Evolutionary conservation across 2,113 vertebrate genomes (phyloP), one percentile per base, ranked within the genome.

Genomic region (Actenoides hombroni): DNA sequence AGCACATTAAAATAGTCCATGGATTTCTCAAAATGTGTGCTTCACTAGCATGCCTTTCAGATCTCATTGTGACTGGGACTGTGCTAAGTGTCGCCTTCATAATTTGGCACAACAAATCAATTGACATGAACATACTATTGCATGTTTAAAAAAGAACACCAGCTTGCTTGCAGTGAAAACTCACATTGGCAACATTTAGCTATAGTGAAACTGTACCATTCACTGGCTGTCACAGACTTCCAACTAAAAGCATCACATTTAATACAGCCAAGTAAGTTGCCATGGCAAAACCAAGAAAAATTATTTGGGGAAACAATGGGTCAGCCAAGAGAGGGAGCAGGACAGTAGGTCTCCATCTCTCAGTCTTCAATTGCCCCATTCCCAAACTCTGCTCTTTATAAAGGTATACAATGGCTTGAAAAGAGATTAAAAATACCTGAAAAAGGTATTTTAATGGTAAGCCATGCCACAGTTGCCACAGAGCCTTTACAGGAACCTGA

Each of bases 121-220:
- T 92, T 88, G 23, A 88, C 35, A 29, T 53, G 88, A 88, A 86
- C 79, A 74, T 53, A 69, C 40, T 28, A 19, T 51, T 68, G 82
- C 44, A 84, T 78, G 61, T 79, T 90, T 86, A 68, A 87, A 89
- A 86, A 86, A 65, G 80, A 92, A 78, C 42, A 39, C 65, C 85
- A 65, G 83, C 48, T 92, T 92, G 85, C 59, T n/a, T 48, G 68
- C 49, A 74, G n/a, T 56, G 44, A 90, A 96, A 93, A 59, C 80
- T 86, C 65, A 70, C 49, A 16, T 4, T 70, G 69, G 74, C 88
- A 78, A 28, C 51, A 37, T 48, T 78, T 31, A 92, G 42, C 76
- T 71, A 1, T 8, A 70, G 61, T 11, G 57, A 88, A 83, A 78
- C 61, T 42, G 53, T 87, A 69, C 75, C 79, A 51, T 70, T 88